A percentile compares a stretch with the other conserved stretches of the same genome.
These are phyloP conservation scores for Drosophila lutescens DNA, from an alignment of 2,888 invertebrate species.

Conservation along the genomic window DNA sequence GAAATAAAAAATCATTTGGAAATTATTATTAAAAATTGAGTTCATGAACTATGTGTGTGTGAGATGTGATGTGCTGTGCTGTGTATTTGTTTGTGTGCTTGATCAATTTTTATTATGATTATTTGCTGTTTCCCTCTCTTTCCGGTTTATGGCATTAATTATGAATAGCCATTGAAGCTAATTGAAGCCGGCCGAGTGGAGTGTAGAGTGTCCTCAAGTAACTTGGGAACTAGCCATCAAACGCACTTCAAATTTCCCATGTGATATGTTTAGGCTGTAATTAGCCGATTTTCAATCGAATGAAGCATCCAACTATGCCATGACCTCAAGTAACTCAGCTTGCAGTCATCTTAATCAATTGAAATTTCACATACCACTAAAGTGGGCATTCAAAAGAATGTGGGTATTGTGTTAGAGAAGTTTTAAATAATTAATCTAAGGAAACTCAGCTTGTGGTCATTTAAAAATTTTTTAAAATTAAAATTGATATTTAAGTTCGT, in stretches of 20 bases:
- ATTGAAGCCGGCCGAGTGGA: slow-evolving; percentile 28
- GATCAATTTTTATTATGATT: slow-evolving; percentile 78
- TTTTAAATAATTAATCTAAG: not conserved
- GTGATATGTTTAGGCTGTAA: slow-evolving; percentile 5
- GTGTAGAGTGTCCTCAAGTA: slow-evolving; percentile 29
- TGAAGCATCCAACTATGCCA: slow-evolving; percentile 1
- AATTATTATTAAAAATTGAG: slow-evolving; percentile 79
- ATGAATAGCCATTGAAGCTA: slow-evolving; percentile 44
- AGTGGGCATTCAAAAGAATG: not conserved
- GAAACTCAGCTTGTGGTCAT: not conserved
- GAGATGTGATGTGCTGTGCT: not conserved
- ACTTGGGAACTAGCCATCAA: slow-evolving; percentile 26
- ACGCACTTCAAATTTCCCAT: slow-evolving; percentile 13
- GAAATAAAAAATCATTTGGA: slow-evolving; percentile 78
- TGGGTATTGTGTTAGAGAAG: not conserved
- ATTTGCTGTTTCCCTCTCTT: slow-evolving; percentile 53
- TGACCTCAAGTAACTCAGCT: slow-evolving; percentile 14
- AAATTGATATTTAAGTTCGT: not conserved
- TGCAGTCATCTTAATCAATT: not conserved
- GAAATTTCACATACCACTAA: not conserved
- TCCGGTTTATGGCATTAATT: slow-evolving; percentile 41
- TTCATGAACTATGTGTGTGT: slow-evolving; percentile 66
- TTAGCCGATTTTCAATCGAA: slow-evolving; percentile 18
- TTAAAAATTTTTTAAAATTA: not conserved
- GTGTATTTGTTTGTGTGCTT: slow-evolving; percentile 40